phyloP scores from a whole-genome alignment of 2,113 vertebrate species.

The Labeo rohita region DNA sequence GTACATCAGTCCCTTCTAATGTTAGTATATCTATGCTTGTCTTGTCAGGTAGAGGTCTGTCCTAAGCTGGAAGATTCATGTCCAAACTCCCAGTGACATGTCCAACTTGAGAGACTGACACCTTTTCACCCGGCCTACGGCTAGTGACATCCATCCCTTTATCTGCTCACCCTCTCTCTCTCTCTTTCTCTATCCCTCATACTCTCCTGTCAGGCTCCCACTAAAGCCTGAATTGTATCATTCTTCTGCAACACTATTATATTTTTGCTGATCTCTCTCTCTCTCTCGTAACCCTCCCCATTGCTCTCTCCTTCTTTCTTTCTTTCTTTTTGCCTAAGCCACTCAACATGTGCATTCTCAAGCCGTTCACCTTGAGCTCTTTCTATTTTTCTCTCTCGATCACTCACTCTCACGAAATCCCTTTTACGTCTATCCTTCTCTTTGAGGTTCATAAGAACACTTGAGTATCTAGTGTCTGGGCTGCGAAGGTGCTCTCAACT shows the following conservation, averaged over 20 bases:
- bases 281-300: not conserved
- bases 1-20: not conserved
- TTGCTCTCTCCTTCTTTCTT: conserved; percentile 7
- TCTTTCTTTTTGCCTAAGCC: conserved; percentile 28
- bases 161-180: not conserved
- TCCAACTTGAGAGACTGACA: conserved; percentile 35
- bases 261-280: conserved; percentile 8
- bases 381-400: conserved; percentile 23
- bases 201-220: conserved; percentile 27
- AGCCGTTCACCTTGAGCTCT: conserved; percentile 39
- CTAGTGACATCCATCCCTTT: conserved; percentile 33
- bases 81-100: conserved; percentile 21
- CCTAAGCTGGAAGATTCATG: conserved; percentile 24
- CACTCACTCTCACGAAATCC: conserved; percentile 32
- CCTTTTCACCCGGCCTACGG: conserved; percentile 42
- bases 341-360: conserved; percentile 34
- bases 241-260: conserved; percentile 27
- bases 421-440: conserved; percentile 4
- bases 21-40: not conserved
- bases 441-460: conserved; percentile 54
- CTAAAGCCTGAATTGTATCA: conserved; percentile 40
- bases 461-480: conserved; percentile 45
- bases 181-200: conserved; percentile 3
- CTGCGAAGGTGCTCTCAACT: conserved; percentile 48
- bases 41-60: conserved; percentile 25